Percentiles rank a stretch among this genome's conserved stretches.
Evolutionary conservation across 1,140 invertebrate species (phyloP).

Genomic region (Globodera rostochiensis): DNA sequence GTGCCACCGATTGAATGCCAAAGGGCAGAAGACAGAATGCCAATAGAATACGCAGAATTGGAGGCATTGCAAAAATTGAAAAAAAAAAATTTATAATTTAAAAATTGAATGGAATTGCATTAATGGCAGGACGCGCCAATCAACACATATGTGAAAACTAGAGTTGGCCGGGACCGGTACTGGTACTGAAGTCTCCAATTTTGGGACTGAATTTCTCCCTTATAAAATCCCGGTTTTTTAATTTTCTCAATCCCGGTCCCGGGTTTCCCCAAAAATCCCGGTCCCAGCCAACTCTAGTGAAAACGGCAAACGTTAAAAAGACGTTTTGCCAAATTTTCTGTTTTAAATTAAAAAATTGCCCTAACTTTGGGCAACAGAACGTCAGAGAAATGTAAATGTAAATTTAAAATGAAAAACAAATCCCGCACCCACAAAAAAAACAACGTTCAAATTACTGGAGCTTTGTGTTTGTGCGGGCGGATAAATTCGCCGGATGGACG

Average conservation of each 20-base stretch:
- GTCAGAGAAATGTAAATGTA: too few relatives aligned
- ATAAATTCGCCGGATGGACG: neutral
- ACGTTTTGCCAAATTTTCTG: too few relatives aligned
- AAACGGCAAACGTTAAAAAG: neutral
- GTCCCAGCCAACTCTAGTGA: neutral
- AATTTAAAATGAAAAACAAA: too few relatives aligned
- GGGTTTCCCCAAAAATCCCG: too few relatives aligned
- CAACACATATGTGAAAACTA: neutral
- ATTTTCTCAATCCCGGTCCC: too few relatives aligned
- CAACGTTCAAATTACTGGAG: neutral
- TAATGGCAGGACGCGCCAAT: neutral
- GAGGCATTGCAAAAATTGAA: neutral
- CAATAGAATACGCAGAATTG: neutral
- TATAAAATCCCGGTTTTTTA: too few relatives aligned
- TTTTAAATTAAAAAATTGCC: too few relatives aligned
- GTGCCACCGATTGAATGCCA: conserved; percentile 3
- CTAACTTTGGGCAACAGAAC: too few relatives aligned
- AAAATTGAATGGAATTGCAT: neutral
- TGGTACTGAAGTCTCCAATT: too few relatives aligned
- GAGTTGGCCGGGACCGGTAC: too few relatives aligned
- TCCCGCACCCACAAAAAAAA: neutral
- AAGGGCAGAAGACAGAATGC: neutral
- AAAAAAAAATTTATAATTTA: neutral
- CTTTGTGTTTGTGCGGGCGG: neutral
- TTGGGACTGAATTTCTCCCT: too few relatives aligned